A percentile compares a stretch with the other conserved stretches of the same genome.
Conservation (phyloP, 1,140 invertebrate species). For the Drosophila pandora region DNA sequence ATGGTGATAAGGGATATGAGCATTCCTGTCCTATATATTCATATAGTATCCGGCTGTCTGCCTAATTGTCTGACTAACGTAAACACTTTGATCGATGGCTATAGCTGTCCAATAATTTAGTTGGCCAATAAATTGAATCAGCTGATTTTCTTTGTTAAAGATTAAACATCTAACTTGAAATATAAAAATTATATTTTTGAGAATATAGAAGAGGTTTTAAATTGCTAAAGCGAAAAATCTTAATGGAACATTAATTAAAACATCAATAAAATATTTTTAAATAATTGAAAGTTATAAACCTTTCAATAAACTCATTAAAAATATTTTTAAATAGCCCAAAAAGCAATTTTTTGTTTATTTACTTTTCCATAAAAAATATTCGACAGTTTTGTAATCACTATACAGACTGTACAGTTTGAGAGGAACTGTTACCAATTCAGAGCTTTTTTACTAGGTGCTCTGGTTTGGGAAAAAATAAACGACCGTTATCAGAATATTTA, state of each 20-base stretch:
- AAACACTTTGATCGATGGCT: slow-evolving; percentile 42
- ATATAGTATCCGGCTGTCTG: slow-evolving; percentile 16
- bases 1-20: slow-evolving; percentile 40
- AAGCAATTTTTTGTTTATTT: background rate
- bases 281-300: too few relatives aligned
- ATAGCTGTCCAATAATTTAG: background rate
- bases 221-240: too few relatives aligned
- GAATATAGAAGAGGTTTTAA: too few relatives aligned
- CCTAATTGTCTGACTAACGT: slow-evolving; percentile 24
- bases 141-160: background rate
- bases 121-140: slow-evolving; percentile 26
- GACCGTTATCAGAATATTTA: background rate
- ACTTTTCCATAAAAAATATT: background rate
- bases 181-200: too few relatives aligned
- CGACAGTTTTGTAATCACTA: too few relatives aligned
- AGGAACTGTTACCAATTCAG: slow-evolving; percentile 1
- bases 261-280: too few relatives aligned
- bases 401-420: slow-evolving; percentile 17
- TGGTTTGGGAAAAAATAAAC: background rate
- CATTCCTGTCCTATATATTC: background rate
- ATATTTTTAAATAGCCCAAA: too few relatives aligned
- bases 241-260: too few relatives aligned
- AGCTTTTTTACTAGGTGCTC: slow-evolving; percentile 13
- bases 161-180: too few relatives aligned
- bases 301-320: too few relatives aligned